Percentiles rank a stretch among this genome's conserved stretches.
Conservation (phyloP, 2,888 invertebrate genomes). For the Eudemis profundana region DNA sequence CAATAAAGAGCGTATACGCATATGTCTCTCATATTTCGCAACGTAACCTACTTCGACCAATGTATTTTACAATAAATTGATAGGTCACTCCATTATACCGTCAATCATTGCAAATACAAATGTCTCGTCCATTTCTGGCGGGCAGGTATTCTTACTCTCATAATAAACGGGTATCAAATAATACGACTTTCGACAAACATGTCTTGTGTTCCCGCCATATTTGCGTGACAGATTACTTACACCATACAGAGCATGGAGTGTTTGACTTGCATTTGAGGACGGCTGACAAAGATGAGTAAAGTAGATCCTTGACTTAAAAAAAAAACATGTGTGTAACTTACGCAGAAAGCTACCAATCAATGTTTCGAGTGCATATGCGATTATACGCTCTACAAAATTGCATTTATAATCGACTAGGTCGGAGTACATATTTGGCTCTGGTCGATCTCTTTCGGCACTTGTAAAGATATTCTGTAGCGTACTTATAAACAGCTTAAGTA, state of each 20-base stretch:
- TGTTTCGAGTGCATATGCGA: too few species aligned
- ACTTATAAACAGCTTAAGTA: too few species aligned
- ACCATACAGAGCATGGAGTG: conserved; percentile 26
- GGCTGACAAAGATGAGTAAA: neutral
- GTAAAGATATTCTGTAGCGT: too few species aligned
- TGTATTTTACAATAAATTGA: conserved; percentile 8
- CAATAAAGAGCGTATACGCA: too few species aligned
- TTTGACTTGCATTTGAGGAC: conserved; percentile 43
- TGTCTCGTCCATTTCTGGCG: conserved; percentile 5
- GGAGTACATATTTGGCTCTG: too few species aligned
- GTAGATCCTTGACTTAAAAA: conserved; percentile 1
- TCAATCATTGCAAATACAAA: conserved; percentile 20
- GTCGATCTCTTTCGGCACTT: too few species aligned
- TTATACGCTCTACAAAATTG: too few species aligned
- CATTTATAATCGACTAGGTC: too few species aligned
- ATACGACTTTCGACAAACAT: conserved; percentile 37
- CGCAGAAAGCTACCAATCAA: too few species aligned
- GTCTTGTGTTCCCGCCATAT: conserved; percentile 52
- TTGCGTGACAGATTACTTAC: conserved; percentile 45
- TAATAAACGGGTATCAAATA: conserved; percentile 20
- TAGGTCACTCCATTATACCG: conserved; percentile 12
- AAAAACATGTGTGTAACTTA: too few species aligned
- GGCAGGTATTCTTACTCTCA: conserved; percentile 32
- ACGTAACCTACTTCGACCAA: neutral
- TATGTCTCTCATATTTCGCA: neutral